These are phyloP conservation scores for Dione vanillae DNA, from an alignment of 2,888 invertebrate species.

Conservation along the genomic window DNA sequence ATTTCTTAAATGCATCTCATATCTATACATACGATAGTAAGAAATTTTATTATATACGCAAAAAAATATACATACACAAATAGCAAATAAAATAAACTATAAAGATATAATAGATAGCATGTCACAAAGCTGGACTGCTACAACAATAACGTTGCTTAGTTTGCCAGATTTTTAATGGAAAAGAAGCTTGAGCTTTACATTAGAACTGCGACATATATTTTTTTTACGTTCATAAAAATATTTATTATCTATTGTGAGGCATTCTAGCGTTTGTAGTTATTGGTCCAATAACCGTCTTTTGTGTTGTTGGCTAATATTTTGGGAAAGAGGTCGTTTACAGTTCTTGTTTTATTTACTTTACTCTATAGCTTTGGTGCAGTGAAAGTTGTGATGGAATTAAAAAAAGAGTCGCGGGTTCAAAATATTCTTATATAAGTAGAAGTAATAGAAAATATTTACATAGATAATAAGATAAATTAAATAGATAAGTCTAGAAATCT, in stretches of 20 bases:
- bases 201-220: constrained; percentile 35
- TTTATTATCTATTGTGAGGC: constrained; percentile 60
- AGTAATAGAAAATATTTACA: too few relatives aligned
- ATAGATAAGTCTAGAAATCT: too few relatives aligned
- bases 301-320: constrained; percentile 20
- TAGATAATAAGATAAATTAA: too few relatives aligned
- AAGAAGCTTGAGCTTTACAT: constrained; percentile 35
- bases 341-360: not conserved
- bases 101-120: constrained; percentile 2
- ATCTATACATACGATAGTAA: not conserved
- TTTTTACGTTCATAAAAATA: constrained; percentile 44
- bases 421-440: too few relatives aligned
- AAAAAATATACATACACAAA: not conserved
- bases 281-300: constrained; percentile 69
- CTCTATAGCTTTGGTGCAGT: not conserved
- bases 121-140: constrained; percentile 18
- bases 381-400: too few relatives aligned
- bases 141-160: constrained; percentile 30
- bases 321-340: not conserved
- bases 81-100: not conserved
- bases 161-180: constrained; percentile 43
- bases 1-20: not conserved
- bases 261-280: constrained; percentile 70
- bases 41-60: constrained; percentile 2
- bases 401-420: too few relatives aligned